These are phyloP conservation scores for Steromphala cineraria DNA, from an alignment of 2,888 invertebrate species.

Conservation along the genomic window DNA sequence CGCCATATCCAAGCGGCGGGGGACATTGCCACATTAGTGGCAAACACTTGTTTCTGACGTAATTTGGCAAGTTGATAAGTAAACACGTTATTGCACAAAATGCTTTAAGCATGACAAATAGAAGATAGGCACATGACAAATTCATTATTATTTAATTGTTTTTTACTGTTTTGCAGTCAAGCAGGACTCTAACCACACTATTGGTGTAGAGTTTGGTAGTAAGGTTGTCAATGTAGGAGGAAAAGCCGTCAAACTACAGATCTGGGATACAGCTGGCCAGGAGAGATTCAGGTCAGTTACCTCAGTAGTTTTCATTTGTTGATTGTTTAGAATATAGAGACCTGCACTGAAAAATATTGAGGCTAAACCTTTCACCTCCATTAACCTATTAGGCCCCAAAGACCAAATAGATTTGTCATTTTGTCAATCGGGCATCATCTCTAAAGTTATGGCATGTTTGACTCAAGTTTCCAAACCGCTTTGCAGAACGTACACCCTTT, in stretches of 20 bases:
- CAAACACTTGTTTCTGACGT: no score
- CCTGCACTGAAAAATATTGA: not conserved
- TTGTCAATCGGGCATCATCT: no score
- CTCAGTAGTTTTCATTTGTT: not conserved
- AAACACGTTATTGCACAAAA: not conserved
- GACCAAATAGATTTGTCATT: no score
- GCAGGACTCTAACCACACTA: conserved; percentile 88
- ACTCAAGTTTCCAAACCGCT: no score
- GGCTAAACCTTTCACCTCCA: not conserved
- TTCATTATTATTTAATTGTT: not conserved
- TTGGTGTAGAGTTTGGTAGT: conserved; percentile 91
- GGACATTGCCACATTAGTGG: no score
- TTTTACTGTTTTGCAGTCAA: conserved; percentile 80
- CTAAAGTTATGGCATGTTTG: no score
- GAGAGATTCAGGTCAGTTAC: conserved; percentile 71
- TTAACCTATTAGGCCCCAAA: no score
- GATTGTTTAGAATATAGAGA: no score
- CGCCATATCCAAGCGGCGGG: no score
- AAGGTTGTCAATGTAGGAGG: conserved; percentile 89
- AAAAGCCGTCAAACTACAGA: conserved; percentile 87
- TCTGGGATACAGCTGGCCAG: conserved; percentile 76
- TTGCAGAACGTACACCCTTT: no score
- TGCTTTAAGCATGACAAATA: not conserved
- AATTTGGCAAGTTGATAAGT: no score
- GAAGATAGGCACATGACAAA: no score